phyloP scores from a whole-genome alignment of 2,888 invertebrate genomes.

The Lymantria monacha region DNA sequence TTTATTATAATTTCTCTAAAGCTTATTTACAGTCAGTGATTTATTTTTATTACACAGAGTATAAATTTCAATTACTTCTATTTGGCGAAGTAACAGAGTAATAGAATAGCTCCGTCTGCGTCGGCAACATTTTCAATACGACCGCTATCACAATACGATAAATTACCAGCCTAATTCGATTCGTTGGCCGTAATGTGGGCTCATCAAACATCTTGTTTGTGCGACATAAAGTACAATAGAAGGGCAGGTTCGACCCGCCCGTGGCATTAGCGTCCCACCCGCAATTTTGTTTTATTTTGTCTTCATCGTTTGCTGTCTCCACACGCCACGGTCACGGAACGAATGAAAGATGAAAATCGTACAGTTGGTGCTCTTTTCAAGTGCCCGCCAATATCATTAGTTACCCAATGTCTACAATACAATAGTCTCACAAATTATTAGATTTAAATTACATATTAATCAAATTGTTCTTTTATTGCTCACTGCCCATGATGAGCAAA shows the following conservation, averaged over 20 bases:
- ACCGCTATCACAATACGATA: slow-evolving; percentile 48
- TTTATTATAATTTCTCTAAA: slow-evolving; percentile 12
- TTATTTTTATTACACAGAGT: slow-evolving; percentile 3
- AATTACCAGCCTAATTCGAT: slow-evolving; percentile 65
- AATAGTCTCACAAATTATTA: slow-evolving; percentile 16
- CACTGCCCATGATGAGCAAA: too few relatives aligned
- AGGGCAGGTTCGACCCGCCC: slow-evolving; percentile 44
- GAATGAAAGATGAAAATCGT: slow-evolving; percentile 62
- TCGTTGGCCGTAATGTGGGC: slow-evolving; percentile 65
- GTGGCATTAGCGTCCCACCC: slow-evolving; percentile 53
- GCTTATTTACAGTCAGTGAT: background rate
- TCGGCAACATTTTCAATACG: slow-evolving; percentile 39
- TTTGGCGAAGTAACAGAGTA: slow-evolving; percentile 19
- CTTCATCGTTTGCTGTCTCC: slow-evolving; percentile 60
- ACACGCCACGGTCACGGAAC: slow-evolving; percentile 48
- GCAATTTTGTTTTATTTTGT: slow-evolving; percentile 69
- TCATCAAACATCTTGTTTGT: slow-evolving; percentile 76
- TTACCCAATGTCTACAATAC: slow-evolving; percentile 40
- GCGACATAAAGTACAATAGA: slow-evolving; percentile 62
- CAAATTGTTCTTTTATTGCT: too few relatives aligned
- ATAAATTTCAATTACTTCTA: slow-evolving; percentile 25
- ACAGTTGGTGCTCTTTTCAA: slow-evolving; percentile 50
- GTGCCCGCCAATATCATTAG: slow-evolving; percentile 45
- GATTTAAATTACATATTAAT: background rate
- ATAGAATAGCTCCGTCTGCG: slow-evolving; percentile 7